A percentile compares a stretch with the other conserved stretches of the same genome.
These are phyloP conservation scores for Muscicapa adusta DNA, from an alignment of 2,113 vertebrate species.

Conservation along the genomic window DNA sequence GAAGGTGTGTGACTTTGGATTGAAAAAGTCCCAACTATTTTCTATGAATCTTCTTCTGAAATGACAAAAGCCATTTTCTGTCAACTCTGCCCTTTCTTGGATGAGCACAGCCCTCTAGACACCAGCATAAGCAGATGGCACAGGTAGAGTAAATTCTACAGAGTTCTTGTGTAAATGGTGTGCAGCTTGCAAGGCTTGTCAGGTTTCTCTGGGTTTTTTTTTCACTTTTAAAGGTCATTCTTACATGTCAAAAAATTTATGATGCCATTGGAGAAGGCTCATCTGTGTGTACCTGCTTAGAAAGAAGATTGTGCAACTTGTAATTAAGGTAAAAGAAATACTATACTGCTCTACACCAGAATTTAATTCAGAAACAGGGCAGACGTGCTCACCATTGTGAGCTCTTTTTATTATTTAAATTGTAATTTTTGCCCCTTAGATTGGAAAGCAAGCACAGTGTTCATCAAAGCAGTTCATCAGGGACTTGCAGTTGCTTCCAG, in stretches of 20 bases:
- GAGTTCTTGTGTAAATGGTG: constrained; percentile 70
- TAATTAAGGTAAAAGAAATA: neutral
- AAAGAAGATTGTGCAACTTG: neutral
- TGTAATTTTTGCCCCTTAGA: neutral
- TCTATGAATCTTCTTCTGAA: constrained; percentile 35
- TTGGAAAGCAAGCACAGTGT: neutral
- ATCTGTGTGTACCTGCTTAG: neutral
- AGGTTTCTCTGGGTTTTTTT: neutral
- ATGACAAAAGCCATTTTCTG: constrained; percentile 8
- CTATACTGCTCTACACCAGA: neutral
- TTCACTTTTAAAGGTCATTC: constrained; percentile 68
- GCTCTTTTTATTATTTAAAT: neutral
- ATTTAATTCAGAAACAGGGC: neutral
- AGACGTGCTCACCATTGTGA: neutral
- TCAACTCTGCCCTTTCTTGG: constrained; percentile 60
- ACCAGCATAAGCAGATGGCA: constrained; percentile 51
- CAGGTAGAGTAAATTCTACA: constrained; percentile 69
- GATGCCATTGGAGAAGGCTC: neutral
- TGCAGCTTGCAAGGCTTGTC: constrained; percentile 61
- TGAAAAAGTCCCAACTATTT: neutral
- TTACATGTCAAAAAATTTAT: constrained; percentile 46
- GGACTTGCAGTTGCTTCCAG: neutral
- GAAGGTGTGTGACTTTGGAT: neutral
- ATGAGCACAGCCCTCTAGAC: constrained; percentile 55
- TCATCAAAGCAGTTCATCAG: neutral